Percentiles rank a stretch among this genome's conserved stretches.
These are phyloP conservation scores for Drosophila mercatorum DNA, from an alignment of 2,888 invertebrate species.

Conservation along the genomic window DNA sequence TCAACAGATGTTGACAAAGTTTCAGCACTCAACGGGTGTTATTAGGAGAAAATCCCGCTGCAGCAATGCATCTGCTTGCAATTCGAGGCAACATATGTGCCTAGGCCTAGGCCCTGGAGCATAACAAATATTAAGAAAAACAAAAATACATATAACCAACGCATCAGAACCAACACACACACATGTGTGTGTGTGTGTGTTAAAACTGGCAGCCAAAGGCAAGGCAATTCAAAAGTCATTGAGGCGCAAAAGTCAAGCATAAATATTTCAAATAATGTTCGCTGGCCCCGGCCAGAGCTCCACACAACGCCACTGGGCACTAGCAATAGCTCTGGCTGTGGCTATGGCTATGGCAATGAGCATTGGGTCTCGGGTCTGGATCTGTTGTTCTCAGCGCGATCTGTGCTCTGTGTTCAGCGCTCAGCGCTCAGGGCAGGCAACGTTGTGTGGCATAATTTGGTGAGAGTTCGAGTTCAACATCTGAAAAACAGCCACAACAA, in stretches of 20 bases:
- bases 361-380: constrained; percentile 41
- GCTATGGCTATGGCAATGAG: constrained; percentile 1
- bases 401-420: constrained; percentile 12
- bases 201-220: constrained; percentile 75
- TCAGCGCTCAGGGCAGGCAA: constrained; percentile 38
- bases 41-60: constrained; percentile 30
- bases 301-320: constrained; percentile 63
- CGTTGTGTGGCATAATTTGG: constrained; percentile 79
- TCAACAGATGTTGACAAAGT: constrained; percentile 43
- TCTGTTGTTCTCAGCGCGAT: constrained; percentile 27
- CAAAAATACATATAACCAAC: constrained; percentile 34
- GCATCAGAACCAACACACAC: constrained; percentile 42
- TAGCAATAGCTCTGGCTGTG: constrained; percentile 34
- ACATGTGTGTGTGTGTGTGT: constrained; percentile 31
- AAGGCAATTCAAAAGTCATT: constrained; percentile 81
- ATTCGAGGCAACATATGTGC: constrained; percentile 71
- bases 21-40: constrained; percentile 6
- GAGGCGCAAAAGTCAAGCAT: constrained; percentile 82
- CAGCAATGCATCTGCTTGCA: constrained; percentile 55
- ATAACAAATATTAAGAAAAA: constrained; percentile 36
- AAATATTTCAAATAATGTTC: constrained; percentile 80
- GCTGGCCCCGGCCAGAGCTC: constrained; percentile 66
- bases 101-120: constrained; percentile 44
- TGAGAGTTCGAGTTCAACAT: constrained; percentile 80
- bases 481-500: constrained; percentile 63